Evolutionary conservation across 2,888 invertebrate genomes (phyloP).

Genomic region (Argynnis bischoffii): DNA sequence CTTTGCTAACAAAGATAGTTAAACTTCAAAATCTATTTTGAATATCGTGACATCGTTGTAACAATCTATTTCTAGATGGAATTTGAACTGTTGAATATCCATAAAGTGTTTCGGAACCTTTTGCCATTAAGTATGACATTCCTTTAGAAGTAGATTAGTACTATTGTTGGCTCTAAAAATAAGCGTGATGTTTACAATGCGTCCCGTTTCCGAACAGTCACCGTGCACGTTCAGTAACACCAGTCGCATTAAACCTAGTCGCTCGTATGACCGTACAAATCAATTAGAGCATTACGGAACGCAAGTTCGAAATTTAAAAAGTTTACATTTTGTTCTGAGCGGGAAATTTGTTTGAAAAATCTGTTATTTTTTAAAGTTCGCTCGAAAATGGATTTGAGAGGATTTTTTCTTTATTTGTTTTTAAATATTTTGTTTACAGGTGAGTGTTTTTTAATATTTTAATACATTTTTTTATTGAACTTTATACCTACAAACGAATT

Average conservation of each 20-base stretch:
- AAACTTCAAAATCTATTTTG: slow-evolving; percentile 40
- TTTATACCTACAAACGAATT: not conserved
- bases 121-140: slow-evolving; percentile 46
- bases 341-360: slow-evolving; percentile 10
- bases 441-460: slow-evolving; percentile 29
- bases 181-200: slow-evolving; percentile 56
- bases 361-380: slow-evolving; percentile 13
- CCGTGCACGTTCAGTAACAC: slow-evolving; percentile 46
- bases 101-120: slow-evolving; percentile 42
- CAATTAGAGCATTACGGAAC: slow-evolving; percentile 45
- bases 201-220: slow-evolving; percentile 51
- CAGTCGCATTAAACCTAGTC: slow-evolving; percentile 49
- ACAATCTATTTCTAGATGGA: slow-evolving; percentile 35
- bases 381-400: slow-evolving; percentile 23
- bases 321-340: slow-evolving; percentile 19
- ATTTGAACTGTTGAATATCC: slow-evolving; percentile 34
- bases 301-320: slow-evolving; percentile 43
- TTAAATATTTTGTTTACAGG: slow-evolving; percentile 31
- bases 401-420: slow-evolving; percentile 26
- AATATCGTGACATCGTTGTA: slow-evolving; percentile 15
- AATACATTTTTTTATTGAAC: not conserved
- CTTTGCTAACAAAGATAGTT: slow-evolving; percentile 56
- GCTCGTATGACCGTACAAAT: slow-evolving; percentile 46
- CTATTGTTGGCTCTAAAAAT: slow-evolving; percentile 53
- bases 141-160: slow-evolving; percentile 45